phyloP scores from a whole-genome alignment of 2,888 invertebrate genomes.

The Smittia sp. region DNA sequence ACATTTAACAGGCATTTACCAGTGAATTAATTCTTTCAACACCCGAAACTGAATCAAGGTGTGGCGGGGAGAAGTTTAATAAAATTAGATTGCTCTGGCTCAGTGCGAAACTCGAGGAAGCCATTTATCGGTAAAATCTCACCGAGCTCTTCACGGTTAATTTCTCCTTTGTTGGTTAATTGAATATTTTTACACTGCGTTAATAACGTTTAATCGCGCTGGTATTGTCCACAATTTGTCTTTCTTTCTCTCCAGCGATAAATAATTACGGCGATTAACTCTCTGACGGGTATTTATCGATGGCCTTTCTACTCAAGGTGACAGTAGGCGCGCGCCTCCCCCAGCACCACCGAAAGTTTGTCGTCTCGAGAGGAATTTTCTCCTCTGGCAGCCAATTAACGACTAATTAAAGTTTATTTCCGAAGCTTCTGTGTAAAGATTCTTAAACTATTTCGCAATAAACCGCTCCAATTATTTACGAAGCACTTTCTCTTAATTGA shows the following conservation, averaged over 20 bases:
- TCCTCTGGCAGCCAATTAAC: too few relatives aligned
- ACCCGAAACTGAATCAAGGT: not conserved
- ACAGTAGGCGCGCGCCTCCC: too few relatives aligned
- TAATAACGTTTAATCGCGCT: conserved; percentile 10
- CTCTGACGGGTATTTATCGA: conserved; percentile 4
- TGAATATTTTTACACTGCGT: conserved; percentile 19
- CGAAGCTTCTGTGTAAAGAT: too few relatives aligned
- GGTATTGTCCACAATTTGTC: not conserved
- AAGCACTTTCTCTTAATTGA: too few relatives aligned
- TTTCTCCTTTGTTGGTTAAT: not conserved
- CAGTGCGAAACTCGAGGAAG: not conserved
- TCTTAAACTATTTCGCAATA: too few relatives aligned
- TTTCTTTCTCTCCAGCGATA: not conserved
- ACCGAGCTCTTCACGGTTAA: too few relatives aligned
- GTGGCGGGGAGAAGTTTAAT: conserved; percentile 13
- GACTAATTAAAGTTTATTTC: too few relatives aligned
- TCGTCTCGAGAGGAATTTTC: too few relatives aligned
- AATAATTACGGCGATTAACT: conserved; percentile 15
- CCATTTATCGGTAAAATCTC: too few relatives aligned
- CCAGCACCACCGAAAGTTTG: too few relatives aligned
- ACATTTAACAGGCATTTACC: not conserved
- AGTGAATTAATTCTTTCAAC: conserved; percentile 14
- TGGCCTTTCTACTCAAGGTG: not conserved
- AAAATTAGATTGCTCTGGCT: not conserved
- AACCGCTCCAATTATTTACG: too few relatives aligned